Base-by-base conservation (phyloP, 1,140 invertebrate species). In the Whitmania pigra region DNA sequence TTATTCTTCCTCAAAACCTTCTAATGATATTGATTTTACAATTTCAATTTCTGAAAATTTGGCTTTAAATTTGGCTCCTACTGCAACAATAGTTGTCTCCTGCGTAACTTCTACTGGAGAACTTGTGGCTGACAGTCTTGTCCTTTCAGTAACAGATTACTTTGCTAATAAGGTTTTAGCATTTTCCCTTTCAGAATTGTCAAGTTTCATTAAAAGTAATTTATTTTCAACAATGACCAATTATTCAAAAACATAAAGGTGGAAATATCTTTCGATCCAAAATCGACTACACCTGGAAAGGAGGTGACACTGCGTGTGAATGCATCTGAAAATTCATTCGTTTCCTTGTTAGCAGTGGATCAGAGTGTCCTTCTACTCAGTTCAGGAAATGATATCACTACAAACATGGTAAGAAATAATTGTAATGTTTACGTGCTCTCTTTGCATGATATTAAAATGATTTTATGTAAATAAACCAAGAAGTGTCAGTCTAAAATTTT, bases 261-360 rank as follows among this genome's bases (percentile, higher is more conserved):
- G 57, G 11, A 4, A 13, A 18, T 63, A n/a, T 31, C 22, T 15
- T 63, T 63, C 22, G 29, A 63, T 63, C 29, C 29, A 7, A 63
- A 63, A 4, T 63, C 57, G 13, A n/a, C 11, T 7, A 11, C 29
- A 63, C 57, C 57, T 6, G 57, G 57, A 63, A 20, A 63, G 9
- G 57, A 86, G 60, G 86, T 92, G 6, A 87, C 89, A 75, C 81
- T 93, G 0, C 85, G 84, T 0, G 85, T 94, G 17, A 85, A 85
- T 55, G 86, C 91, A 0, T 89, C 88, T 77, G 90, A 91, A 0
- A 89, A 92, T 79, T 93, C 92, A 1, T 89, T 88, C 76, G 87
- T 96, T 73, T 91, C 90, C 69, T 79, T 96, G 20, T 84, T 93
- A 77, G 90, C 90, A 2, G 87, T 95, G 17, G 93, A 96, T 83